Evolutionary conservation across 2,797 vertebrate genomes (phyloP).

Genomic region (Sebastes glaucus): DNA sequence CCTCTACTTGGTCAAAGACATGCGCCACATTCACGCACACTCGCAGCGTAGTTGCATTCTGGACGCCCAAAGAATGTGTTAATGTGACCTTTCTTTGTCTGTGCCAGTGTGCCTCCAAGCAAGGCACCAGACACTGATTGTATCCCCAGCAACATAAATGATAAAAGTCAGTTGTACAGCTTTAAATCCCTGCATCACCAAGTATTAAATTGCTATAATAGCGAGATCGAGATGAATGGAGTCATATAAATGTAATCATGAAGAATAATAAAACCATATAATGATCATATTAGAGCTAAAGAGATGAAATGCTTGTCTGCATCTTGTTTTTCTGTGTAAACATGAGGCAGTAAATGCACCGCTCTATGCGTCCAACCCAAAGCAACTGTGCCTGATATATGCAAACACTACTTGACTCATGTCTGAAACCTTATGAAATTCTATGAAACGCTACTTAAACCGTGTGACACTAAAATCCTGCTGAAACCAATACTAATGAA

Average conservation of each 20-base stretch:
- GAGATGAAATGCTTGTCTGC: background rate
- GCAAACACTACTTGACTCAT: constrained; percentile 23
- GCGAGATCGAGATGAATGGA: background rate
- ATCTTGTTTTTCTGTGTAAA: background rate
- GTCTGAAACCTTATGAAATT: constrained; percentile 24
- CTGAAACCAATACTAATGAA: constrained; percentile 67
- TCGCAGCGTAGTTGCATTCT: constrained; percentile 26
- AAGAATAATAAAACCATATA: background rate
- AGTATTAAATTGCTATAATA: background rate
- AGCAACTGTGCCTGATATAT: background rate
- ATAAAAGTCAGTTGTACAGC: background rate
- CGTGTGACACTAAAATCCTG: constrained; percentile 49
- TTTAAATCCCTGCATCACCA: background rate
- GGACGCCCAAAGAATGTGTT: constrained; percentile 39
- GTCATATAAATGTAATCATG: background rate
- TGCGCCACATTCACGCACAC: constrained; percentile 19
- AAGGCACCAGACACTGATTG: constrained; percentile 35
- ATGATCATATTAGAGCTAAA: background rate
- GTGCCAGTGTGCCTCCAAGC: constrained; percentile 23
- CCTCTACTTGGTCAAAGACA: constrained; percentile 50
- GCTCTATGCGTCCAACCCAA: background rate
- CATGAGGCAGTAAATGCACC: background rate
- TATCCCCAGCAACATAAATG: background rate
- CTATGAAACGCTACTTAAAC: constrained; percentile 30
- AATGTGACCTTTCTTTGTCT: constrained; percentile 52